Evolutionary conservation across 2,113 vertebrate genomes (phyloP).

Genomic region (Nothoprocta perdicaria): DNA sequence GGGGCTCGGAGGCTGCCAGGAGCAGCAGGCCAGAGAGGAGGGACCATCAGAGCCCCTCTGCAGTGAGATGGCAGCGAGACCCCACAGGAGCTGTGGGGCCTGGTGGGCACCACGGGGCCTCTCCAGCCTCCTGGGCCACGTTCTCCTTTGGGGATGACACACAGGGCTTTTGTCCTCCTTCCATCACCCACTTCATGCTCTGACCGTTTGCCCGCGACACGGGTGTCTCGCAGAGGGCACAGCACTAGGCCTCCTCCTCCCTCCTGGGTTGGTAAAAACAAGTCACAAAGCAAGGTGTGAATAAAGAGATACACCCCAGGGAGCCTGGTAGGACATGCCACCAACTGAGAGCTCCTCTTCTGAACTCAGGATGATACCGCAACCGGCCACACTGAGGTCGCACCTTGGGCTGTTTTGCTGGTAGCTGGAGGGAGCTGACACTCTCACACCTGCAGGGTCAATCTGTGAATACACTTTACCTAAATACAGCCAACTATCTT

Average conservation of each 20-base stretch:
- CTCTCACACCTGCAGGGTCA: not conserved
- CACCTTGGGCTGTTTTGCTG: not conserved
- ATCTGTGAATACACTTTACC: not conserved
- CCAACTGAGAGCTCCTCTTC: not conserved
- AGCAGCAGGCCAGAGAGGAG: not conserved
- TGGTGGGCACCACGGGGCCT: rapidly evolving
- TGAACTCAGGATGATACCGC: not conserved
- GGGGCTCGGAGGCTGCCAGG: not conserved
- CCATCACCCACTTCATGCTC: not conserved
- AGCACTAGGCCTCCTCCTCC: not conserved
- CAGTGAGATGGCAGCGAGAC: not conserved
- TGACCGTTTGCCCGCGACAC: not conserved
- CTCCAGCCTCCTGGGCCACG: not conserved
- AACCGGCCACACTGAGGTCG: not conserved
- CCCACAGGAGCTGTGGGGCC: rapidly evolving
- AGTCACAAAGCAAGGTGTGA: not conserved
- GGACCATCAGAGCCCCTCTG: not conserved
- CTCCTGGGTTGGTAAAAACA: not conserved
- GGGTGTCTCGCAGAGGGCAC: not conserved
- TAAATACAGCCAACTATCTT: not conserved
- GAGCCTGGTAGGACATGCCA: not conserved
- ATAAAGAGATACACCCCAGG: not conserved
- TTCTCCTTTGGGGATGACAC: not conserved
- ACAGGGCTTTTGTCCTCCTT: not conserved
- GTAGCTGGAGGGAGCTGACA: not conserved